phyloP scores from a whole-genome alignment of 2,113 vertebrate genomes.

The Cricetomys ansorgei region DNA sequence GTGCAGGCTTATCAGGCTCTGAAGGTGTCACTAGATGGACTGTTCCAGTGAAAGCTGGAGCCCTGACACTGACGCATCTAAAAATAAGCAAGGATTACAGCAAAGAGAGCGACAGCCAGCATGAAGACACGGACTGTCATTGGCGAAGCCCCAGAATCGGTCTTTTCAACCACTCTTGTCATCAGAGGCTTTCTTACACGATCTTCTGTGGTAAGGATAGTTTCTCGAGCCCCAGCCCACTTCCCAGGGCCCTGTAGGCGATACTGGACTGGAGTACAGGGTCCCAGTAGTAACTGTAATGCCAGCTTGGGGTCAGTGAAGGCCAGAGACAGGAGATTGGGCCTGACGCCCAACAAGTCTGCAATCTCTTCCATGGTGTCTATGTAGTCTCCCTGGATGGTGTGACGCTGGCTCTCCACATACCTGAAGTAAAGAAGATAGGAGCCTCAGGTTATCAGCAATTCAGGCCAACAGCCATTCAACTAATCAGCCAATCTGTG shows the following conservation, averaged over 20 bases:
- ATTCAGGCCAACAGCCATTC: neutral
- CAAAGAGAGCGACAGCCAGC: conserved; percentile 53
- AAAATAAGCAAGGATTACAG: conserved; percentile 49
- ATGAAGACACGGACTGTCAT: conserved; percentile 34
- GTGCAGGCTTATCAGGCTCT: neutral
- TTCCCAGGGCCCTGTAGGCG: conserved; percentile 88
- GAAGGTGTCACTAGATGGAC: neutral
- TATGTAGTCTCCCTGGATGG: conserved; percentile 90
- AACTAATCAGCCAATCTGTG: neutral
- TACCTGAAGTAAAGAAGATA: conserved; percentile 74
- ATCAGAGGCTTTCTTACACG: conserved; percentile 87
- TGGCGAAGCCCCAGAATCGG: neutral
- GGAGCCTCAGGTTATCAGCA: neutral
- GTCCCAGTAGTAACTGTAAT: conserved; percentile 84
- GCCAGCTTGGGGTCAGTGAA: conserved; percentile 89
- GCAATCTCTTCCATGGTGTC: conserved; percentile 91
- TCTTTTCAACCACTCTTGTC: conserved; percentile 77
- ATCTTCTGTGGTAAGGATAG: conserved; percentile 89
- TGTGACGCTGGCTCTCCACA: conserved; percentile 85
- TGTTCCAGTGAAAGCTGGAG: neutral
- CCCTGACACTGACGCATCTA: conserved; percentile 22
- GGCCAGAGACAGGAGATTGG: conserved; percentile 83
- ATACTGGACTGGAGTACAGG: conserved; percentile 89
- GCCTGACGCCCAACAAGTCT: conserved; percentile 85
- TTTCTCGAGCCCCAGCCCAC: conserved; percentile 89